Conservation (phyloP, 2,888 invertebrate species). For the Apodemia hepburni region DNA sequence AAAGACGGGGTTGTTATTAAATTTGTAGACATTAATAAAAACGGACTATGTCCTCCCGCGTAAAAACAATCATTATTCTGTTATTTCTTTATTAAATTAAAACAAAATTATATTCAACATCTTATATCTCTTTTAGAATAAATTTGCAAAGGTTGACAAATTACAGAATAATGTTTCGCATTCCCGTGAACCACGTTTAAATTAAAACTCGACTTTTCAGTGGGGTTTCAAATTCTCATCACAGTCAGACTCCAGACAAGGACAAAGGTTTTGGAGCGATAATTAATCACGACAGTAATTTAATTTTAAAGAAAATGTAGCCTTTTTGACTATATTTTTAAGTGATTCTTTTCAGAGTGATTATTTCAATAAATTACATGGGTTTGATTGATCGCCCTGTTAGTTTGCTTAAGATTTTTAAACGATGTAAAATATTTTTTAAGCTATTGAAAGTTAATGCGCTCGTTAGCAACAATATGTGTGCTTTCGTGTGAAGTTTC, state of each 20-base stretch:
- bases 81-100: no score
- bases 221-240: constrained; percentile 5
- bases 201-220: constrained; percentile 14
- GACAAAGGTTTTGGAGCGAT: constrained; percentile 10
- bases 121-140: constrained; percentile 30
- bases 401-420: not conserved
- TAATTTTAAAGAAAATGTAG: constrained; percentile 12
- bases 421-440: not conserved
- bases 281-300: constrained; percentile 13
- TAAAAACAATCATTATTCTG: no score
- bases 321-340: not conserved
- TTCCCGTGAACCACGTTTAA: constrained; percentile 12
- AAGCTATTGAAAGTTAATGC: no score
- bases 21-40: no score
- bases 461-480: not conserved
- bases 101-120: not conserved
- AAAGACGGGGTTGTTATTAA: no score
- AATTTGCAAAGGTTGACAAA: constrained; percentile 10
- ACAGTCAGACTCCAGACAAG: constrained; percentile 6
- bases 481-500: no score
- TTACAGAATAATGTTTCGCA: constrained; percentile 14
- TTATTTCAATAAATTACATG: not conserved
- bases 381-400: not conserved
- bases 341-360: not conserved
- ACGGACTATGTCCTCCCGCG: no score